Base-by-base conservation (phyloP, 2,113 vertebrate species). In the Chlorodrepanis virens region DNA sequence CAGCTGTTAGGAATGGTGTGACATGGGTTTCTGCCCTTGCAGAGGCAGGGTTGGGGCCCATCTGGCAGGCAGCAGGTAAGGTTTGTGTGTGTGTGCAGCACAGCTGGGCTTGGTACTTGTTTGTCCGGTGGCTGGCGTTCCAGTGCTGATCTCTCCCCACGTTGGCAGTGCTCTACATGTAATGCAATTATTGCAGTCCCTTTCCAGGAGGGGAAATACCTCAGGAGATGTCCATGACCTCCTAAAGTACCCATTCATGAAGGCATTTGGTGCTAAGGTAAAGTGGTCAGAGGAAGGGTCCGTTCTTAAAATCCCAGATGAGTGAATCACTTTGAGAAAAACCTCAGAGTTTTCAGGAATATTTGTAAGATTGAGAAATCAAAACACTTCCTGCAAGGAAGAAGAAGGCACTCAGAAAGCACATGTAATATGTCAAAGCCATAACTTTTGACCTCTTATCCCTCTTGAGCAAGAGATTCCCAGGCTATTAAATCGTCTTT, bases 401-500 rank as follows among this genome's bases (percentile, higher is more conserved):
- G 52, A 77, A 63, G 60, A 80, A 87, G 68, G 33, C 59, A 37
- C 54, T 74, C 47, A 21, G 52, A 72, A 88, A 90, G 47, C 54
- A 29, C 61, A 57, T 65, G 87, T 72, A 87, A 3, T 50, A 45
- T 67, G 75, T 86, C 90, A 96, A 67, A 94, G 79, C 40, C 8
- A 7, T 81, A 74, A 83, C 84, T 93, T 95, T 59, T 80, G 60
- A 74, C 79, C 44, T 87, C 69, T 57, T 86, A 67, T 35, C 27
- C 29, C 33, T 86, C 78, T 94, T 95, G 71, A 90, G 76, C 79
- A 92, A 90, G 83, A 92, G 39, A 85, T 94, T 96, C 88, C 59
- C 85, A 88, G 76, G 75, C 90, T 90, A 74, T 88, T 93, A 91
- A 97, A 97, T 96, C 95, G 94, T 96, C 95, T 96, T 95, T 98